Percentiles rank a stretch among this genome's conserved stretches.
phyloP scores from a whole-genome alignment of 2,888 invertebrate genomes.

The Apomyelois bistriatella region DNA sequence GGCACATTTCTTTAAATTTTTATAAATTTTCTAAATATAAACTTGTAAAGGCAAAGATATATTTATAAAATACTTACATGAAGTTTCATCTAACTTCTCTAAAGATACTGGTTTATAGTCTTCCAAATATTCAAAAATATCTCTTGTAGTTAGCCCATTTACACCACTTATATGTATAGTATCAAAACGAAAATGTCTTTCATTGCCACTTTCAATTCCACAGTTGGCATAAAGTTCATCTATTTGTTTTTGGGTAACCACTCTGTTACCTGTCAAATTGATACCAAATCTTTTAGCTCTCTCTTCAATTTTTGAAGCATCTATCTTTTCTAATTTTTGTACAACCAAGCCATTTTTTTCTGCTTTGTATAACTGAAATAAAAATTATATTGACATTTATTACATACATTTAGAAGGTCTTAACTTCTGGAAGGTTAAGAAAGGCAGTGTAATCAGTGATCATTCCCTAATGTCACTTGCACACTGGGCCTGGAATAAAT shows the following conservation, averaged over 20 bases:
- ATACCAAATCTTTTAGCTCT: conserved; percentile 69
- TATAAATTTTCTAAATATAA: no score
- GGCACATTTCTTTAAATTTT: conserved; percentile 62
- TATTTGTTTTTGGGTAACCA: conserved; percentile 69
- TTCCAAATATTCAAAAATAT: conserved; percentile 88
- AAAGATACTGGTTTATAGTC: conserved; percentile 87
- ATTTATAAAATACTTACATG: conserved; percentile 78
- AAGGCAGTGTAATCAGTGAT: no score
- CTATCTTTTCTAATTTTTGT: conserved; percentile 60
- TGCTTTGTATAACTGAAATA: conserved; percentile 52
- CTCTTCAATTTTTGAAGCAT: conserved; percentile 65
- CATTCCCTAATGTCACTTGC: no score
- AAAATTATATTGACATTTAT: neutral
- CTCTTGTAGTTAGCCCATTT: conserved; percentile 86
- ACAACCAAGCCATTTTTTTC: conserved; percentile 54
- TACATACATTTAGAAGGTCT: no score
- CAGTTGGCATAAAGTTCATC: conserved; percentile 67
- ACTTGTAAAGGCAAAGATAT: neutral
- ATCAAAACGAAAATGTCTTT: conserved; percentile 84
- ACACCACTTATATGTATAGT: conserved; percentile 88
- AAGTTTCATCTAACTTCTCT: conserved; percentile 90
- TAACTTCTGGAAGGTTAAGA: no score
- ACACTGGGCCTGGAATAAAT: no score
- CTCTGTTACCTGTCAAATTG: conserved; percentile 60
- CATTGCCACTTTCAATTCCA: conserved; percentile 75